These are phyloP conservation scores for Vulpes ferrilata DNA, from an alignment of 2,113 vertebrate species.

Conservation along the genomic window DNA sequence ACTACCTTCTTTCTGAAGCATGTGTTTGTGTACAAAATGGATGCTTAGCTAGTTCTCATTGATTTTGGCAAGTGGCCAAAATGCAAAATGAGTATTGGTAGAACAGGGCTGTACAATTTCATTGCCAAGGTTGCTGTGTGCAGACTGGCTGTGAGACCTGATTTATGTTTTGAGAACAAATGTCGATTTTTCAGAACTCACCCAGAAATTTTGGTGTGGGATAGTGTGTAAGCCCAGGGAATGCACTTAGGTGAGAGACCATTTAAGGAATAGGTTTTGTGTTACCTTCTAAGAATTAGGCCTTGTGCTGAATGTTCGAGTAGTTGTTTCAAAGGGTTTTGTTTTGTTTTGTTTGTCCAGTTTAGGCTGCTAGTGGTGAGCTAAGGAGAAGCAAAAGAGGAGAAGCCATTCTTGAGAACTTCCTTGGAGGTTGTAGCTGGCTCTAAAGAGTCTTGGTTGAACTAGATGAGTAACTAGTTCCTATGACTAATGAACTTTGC, in stretches of 20 bases:
- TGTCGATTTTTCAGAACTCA: neutral
- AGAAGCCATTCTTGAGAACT: neutral
- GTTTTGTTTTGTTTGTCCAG: neutral
- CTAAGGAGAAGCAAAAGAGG: neutral
- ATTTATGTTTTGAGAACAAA: neutral
- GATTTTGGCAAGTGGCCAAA: neutral
- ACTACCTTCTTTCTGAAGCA: slow-evolving; percentile 18
- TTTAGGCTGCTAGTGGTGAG: neutral
- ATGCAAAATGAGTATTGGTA: neutral
- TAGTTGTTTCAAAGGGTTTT: neutral
- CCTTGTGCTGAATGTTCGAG: neutral
- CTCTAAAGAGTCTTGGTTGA: neutral
- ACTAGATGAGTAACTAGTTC: neutral
- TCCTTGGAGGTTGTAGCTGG: neutral
- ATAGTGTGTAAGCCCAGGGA: neutral
- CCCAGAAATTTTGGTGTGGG: neutral
- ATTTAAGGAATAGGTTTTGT: neutral
- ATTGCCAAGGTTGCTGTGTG: neutral
- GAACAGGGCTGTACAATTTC: accelerated
- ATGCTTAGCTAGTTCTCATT: neutral
- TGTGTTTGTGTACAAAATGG: neutral
- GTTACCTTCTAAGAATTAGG: neutral
- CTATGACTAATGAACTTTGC: neutral
- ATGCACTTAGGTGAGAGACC: neutral
- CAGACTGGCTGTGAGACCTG: neutral